Evolutionary conservation across 2,797 vertebrate genomes (phyloP).

Genomic region (Enteromius trimaculatus): DNA sequence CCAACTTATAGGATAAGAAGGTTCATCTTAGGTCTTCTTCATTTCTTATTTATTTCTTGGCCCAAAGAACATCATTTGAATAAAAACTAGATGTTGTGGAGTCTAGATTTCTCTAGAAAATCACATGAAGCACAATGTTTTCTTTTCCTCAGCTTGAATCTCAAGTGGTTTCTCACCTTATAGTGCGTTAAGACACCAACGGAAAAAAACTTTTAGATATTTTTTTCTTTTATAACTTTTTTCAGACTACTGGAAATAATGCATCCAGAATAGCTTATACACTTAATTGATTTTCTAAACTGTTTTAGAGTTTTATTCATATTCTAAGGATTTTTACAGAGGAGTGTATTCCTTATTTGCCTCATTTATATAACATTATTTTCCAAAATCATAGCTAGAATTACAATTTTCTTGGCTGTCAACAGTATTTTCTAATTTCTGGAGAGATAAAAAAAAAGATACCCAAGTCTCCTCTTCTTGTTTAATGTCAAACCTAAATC

Average conservation of each 20-base stretch:
- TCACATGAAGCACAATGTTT: background rate
- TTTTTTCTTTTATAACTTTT: background rate
- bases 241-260: background rate
- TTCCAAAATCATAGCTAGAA: background rate
- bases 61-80: background rate
- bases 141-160: background rate
- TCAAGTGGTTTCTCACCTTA: background rate
- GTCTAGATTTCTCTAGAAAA: background rate
- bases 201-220: background rate
- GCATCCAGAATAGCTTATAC: background rate
- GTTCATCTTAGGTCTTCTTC: constrained; percentile 12
- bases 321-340: background rate
- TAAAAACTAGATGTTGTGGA: background rate
- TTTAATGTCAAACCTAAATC: background rate
- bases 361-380: background rate
- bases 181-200: background rate
- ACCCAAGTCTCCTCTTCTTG: background rate
- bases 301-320: background rate
- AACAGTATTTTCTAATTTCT: background rate
- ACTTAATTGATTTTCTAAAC: background rate
- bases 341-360: background rate
- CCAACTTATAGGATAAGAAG: background rate
- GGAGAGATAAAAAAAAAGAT: background rate
- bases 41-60: background rate
- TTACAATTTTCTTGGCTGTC: background rate